phyloP scores from a whole-genome alignment of 2,888 invertebrate species.

The Allolobophora icterica region DNA sequence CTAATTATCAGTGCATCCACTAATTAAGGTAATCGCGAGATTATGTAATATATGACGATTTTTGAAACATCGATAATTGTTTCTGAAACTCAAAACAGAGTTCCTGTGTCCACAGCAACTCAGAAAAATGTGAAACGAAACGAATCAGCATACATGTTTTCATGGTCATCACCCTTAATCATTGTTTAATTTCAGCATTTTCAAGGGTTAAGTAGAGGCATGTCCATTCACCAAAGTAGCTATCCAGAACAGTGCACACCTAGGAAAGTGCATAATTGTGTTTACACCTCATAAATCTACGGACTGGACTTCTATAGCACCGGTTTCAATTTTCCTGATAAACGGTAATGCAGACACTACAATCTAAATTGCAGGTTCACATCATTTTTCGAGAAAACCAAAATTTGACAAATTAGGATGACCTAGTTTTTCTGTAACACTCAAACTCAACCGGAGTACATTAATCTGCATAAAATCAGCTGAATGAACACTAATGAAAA shows the following conservation, averaged over 20 bases:
- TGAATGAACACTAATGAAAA: no score
- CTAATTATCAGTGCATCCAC: not conserved
- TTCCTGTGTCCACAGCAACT: not conserved
- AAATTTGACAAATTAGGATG: no score
- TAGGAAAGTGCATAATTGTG: not conserved
- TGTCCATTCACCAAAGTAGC: not conserved
- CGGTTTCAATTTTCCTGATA: not conserved
- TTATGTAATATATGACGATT: not conserved
- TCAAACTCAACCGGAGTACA: no score
- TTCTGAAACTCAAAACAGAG: no score
- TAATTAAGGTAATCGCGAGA: not conserved
- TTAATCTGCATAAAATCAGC: no score
- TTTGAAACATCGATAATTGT: not conserved
- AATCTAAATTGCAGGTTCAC: no score
- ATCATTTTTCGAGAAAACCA: no score
- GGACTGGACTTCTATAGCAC: not conserved
- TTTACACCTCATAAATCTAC: not conserved
- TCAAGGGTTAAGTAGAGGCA: not conserved
- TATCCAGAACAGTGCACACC: not conserved
- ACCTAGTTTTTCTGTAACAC: no score
- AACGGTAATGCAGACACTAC: no score
- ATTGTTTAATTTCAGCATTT: not conserved
- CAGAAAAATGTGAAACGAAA: not conserved
- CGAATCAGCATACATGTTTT: not conserved
- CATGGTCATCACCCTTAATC: not conserved